Conservation (phyloP, 2,797 vertebrate species). For the Sebastiscus tertius region DNA sequence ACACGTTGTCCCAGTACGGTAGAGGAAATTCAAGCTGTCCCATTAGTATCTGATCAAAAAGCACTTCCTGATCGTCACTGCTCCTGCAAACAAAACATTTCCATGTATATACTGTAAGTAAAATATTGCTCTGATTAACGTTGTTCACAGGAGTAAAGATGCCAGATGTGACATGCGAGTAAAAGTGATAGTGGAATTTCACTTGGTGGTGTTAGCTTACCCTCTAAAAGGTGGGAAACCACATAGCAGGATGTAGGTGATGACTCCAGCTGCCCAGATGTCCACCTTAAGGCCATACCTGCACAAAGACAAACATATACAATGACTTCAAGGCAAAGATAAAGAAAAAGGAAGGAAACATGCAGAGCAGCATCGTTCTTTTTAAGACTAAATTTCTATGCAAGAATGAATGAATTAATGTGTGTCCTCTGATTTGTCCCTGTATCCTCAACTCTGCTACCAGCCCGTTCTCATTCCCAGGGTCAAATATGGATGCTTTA, state of each 20-base stretch:
- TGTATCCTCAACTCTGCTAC: not conserved
- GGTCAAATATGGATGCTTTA: too few species aligned
- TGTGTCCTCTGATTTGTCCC: not conserved
- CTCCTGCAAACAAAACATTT: conserved; percentile 81
- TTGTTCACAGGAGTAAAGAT: not conserved
- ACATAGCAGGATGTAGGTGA: conserved; percentile 97
- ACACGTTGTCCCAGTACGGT: conserved; percentile 97
- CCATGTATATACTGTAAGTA: not conserved
- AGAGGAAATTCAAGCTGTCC: conserved; percentile 97
- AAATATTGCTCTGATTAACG: not conserved
- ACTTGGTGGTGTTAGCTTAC: conserved; percentile 74
- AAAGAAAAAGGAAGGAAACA: not conserved
- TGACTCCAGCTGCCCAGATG: conserved; percentile 98
- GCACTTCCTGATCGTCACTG: conserved; percentile 95
- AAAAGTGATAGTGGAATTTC: not conserved
- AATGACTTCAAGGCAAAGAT: not conserved
- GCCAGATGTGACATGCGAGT: not conserved
- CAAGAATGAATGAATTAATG: not conserved
- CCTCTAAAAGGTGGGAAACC: conserved; percentile 97
- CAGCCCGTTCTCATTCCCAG: too few species aligned
- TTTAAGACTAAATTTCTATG: not conserved
- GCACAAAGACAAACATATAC: conserved; percentile 7
- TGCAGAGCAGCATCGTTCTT: not conserved
- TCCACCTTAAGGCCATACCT: conserved; percentile 99
- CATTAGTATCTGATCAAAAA: conserved; percentile 98